Percentiles rank a stretch among this genome's conserved stretches.
Evolutionary conservation across 2,888 invertebrate genomes (phyloP).

Genomic region (Ypsolopha sequella): DNA sequence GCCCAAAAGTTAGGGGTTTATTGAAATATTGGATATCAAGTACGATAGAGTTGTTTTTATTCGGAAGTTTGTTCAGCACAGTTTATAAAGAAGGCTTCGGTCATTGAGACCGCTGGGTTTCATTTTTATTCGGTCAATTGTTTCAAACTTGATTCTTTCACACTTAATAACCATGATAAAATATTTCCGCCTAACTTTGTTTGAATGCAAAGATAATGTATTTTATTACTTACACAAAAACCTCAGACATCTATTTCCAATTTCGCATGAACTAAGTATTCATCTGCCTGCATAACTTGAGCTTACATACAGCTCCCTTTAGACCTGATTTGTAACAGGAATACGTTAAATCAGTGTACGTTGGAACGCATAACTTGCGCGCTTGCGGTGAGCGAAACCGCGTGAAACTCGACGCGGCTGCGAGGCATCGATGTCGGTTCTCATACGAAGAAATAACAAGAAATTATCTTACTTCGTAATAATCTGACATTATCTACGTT

Average conservation of each 20-base stretch:
- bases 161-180: too few species aligned
- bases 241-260: too few species aligned
- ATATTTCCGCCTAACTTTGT: too few species aligned
- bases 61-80: constrained; percentile 34
- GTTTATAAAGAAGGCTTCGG: not conserved
- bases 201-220: too few species aligned
- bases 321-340: constrained; percentile 48
- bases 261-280: too few species aligned
- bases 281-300: too few species aligned
- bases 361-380: constrained; percentile 42
- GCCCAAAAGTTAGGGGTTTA: constrained; percentile 54
- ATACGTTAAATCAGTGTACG: constrained; percentile 19
- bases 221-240: too few species aligned
- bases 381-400: constrained; percentile 39
- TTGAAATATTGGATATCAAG: constrained; percentile 68
- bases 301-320: constrained; percentile 28
- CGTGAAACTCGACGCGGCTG: constrained; percentile 27
- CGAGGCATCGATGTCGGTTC: not conserved
- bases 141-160: too few species aligned
- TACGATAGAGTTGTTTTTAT: constrained; percentile 57
- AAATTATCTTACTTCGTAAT: too few species aligned
- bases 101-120: not conserved
- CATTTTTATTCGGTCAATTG: not conserved
- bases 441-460: too few species aligned
- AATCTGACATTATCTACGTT: too few species aligned